Percentiles rank a stretch among this genome's conserved stretches.
phyloP scores from a whole-genome alignment of 1,140 invertebrate genomes.

The Trialeurodes vaporariorum region DNA sequence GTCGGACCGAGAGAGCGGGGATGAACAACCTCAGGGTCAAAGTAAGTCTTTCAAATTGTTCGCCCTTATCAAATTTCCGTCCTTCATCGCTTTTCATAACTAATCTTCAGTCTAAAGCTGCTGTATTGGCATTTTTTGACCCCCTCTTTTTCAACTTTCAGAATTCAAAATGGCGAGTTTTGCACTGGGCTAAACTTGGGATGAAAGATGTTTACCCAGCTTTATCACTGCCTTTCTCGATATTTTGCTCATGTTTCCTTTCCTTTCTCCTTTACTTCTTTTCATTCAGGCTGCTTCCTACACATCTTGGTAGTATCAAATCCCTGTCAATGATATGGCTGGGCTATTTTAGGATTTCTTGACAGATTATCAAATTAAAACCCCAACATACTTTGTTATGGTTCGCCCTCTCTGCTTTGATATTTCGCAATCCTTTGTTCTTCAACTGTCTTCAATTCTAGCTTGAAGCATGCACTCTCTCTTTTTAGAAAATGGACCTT shows the following conservation, averaged over 20 bases:
- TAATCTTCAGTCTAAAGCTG: background rate
- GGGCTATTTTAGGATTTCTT: background rate
- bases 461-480: no score
- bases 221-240: no score
- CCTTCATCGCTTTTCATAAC: background rate
- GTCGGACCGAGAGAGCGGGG: conserved; percentile 38
- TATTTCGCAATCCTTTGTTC: no score
- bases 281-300: no score
- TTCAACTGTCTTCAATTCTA: no score
- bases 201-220: no score
- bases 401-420: no score
- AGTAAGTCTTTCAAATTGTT: conserved; percentile 26
- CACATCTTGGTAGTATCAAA: no score
- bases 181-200: background rate
- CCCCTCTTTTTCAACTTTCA: background rate
- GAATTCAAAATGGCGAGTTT: background rate
- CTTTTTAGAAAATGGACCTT: no score
- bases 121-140: background rate
- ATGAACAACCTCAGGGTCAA: conserved; percentile 37
- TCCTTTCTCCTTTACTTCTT: no score
- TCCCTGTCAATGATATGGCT: no score
- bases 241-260: no score
- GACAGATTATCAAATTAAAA: background rate
- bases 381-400: background rate
- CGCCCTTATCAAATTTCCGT: background rate